A percentile compares a stretch with the other conserved stretches of the same genome.
Evolutionary conservation across 2,797 vertebrate genomes (phyloP).

Genomic region (Chelidonichthys spinosus): DNA sequence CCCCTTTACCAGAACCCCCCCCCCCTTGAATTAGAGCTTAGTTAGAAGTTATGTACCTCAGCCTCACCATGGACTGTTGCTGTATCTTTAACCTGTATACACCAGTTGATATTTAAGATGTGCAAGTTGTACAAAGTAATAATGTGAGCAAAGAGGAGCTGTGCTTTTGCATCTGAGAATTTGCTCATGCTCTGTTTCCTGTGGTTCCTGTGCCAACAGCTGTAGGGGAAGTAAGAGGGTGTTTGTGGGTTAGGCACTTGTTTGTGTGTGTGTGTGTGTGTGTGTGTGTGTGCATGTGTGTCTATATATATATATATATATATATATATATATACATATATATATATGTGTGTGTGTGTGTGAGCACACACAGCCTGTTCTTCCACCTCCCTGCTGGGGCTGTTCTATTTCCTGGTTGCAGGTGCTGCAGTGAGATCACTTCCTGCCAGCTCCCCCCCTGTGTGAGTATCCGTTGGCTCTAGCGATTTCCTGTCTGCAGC

Average conservation of each 20-base stretch:
- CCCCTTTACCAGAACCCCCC: slow-evolving; percentile 3
- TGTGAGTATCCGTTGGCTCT: slow-evolving; percentile 68
- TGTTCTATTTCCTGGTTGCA: slow-evolving; percentile 80
- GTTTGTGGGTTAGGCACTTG: slow-evolving; percentile 52
- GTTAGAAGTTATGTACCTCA: slow-evolving; percentile 52
- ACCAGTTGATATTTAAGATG: slow-evolving; percentile 8
- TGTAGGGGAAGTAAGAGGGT: slow-evolving; percentile 77
- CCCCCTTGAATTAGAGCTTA: slow-evolving; percentile 48
- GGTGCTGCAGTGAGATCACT: slow-evolving; percentile 86
- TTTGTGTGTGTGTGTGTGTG: slow-evolving; percentile 41
- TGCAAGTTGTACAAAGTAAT: slow-evolving; percentile 7
- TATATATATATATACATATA: slow-evolving; percentile 3
- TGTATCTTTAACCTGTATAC: slow-evolving; percentile 2
- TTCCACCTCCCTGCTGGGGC: slow-evolving; percentile 56
- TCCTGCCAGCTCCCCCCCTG: slow-evolving; percentile 68
- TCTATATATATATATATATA: slow-evolving; percentile 39
- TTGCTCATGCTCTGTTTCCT: slow-evolving; percentile 73
- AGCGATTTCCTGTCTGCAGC: slow-evolving; percentile 79
- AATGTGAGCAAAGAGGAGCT: slow-evolving; percentile 36
- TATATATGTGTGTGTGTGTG: slow-evolving; percentile 35
- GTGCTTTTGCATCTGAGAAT: slow-evolving; percentile 37
- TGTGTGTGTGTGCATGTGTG: slow-evolving; percentile 47
- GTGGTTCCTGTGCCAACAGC: slow-evolving; percentile 78
- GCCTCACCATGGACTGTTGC: slow-evolving; percentile 9
- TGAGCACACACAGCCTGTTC: slow-evolving; percentile 31